Percentiles rank a stretch among this genome's conserved stretches.
Evolutionary conservation across 92 coral and sea anemone species (phyloP).

Genomic region (Desmophyllum pertusum): DNA sequence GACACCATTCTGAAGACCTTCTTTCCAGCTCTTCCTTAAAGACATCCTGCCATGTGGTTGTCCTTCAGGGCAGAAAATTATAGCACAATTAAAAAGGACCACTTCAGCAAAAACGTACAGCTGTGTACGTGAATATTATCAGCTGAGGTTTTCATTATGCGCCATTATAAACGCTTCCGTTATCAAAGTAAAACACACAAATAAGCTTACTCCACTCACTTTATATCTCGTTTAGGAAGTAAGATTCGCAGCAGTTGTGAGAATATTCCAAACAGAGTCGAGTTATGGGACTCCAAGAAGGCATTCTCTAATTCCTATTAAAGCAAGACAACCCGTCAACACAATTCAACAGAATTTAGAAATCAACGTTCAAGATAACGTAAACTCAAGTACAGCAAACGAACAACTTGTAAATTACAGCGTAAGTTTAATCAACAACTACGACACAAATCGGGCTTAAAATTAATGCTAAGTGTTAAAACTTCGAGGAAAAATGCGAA

Average conservation of each 20-base stretch:
- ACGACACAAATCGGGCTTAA: conserved; percentile 10
- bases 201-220: conserved; percentile 66
- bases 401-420: conserved; percentile 33
- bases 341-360: conserved; percentile 46
- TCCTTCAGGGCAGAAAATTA: conserved; percentile 47
- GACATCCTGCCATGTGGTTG: conserved; percentile 73
- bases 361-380: conserved; percentile 34
- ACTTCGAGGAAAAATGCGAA: not conserved
- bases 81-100: conserved; percentile 29
- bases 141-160: conserved; percentile 33
- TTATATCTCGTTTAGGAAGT: conserved; percentile 69
- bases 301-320: conserved; percentile 84
- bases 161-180: conserved; percentile 48
- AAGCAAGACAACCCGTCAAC: conserved; percentile 43
- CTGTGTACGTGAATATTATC: conserved; percentile 15
- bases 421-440: conserved; percentile 32
- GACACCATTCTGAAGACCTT: conserved; percentile 65
- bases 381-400: conserved; percentile 39
- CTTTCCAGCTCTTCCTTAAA: conserved; percentile 68
- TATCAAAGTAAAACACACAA: conserved; percentile 31
- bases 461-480: not conserved
- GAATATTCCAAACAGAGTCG: conserved; percentile 74
- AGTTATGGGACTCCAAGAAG: conserved; percentile 75
- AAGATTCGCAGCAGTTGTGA: conserved; percentile 63
- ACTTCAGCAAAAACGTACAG: conserved; percentile 22